These are phyloP conservation scores for Cathartes aura DNA, from an alignment of 2,113 vertebrate genomes.

Conservation along the genomic window DNA sequence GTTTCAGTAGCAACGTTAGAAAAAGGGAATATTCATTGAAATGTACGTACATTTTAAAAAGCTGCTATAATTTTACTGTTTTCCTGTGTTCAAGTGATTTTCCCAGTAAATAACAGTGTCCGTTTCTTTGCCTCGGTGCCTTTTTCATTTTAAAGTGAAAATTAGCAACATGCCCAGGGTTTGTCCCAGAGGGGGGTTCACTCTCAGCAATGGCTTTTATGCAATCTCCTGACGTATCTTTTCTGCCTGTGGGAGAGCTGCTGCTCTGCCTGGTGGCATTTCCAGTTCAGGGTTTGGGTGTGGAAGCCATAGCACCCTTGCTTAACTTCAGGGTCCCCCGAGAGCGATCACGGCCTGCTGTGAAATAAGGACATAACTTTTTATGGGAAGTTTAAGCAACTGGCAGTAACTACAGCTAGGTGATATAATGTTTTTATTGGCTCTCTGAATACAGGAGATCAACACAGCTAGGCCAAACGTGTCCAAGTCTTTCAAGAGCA, in stretches of 20 bases:
- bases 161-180: not conserved
- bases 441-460: not conserved
- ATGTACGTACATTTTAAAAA: not conserved
- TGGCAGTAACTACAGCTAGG: not conserved
- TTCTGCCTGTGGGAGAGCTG: not conserved
- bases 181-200: not conserved
- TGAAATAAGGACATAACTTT: not conserved
- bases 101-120: not conserved
- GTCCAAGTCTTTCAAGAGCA: conserved; percentile 7
- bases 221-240: not conserved
- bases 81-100: not conserved
- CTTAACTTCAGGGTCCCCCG: not conserved
- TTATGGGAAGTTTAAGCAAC: conserved; percentile 40
- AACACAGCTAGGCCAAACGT: not conserved
- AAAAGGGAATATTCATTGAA: not conserved
- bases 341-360: not conserved
- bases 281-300: not conserved
- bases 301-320: not conserved
- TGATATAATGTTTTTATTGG: conserved; percentile 50
- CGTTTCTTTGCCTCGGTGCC: not conserved
- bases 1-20: not conserved
- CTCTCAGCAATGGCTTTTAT: not conserved
- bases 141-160: not conserved
- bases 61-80: not conserved
- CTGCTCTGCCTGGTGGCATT: not conserved